Conservation (phyloP, 2,113 vertebrate genomes). For the Alethe diademata region DNA sequence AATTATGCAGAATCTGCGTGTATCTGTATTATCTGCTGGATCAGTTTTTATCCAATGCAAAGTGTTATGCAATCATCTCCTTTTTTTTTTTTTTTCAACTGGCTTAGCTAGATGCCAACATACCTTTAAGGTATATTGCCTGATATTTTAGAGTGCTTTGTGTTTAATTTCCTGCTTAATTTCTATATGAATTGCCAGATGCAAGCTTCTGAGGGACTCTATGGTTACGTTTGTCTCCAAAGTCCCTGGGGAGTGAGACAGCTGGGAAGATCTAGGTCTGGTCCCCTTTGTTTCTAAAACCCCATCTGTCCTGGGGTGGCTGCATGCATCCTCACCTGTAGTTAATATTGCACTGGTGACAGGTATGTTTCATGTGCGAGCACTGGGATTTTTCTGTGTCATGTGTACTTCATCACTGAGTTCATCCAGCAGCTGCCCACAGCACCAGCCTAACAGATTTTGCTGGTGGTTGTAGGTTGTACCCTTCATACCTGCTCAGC, state of each 20-base stretch:
- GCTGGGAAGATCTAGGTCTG: background rate
- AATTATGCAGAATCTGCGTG: background rate
- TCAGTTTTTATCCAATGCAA: background rate
- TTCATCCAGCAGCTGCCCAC: background rate
- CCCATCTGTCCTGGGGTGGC: background rate
- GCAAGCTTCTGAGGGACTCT: background rate
- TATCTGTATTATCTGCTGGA: background rate
- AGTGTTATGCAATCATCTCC: background rate
- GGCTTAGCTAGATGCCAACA: background rate
- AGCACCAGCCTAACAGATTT: background rate
- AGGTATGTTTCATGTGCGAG: fast-evolving
- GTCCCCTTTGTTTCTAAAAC: background rate
- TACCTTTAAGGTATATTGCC: background rate
- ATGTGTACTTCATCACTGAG: background rate
- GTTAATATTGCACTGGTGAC: background rate
- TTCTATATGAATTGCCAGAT: background rate
- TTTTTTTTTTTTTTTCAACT: background rate
- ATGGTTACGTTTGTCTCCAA: background rate
- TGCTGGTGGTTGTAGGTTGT: background rate
- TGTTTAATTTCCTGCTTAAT: background rate
- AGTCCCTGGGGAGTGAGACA: background rate
- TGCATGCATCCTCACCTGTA: background rate
- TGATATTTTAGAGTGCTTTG: background rate
- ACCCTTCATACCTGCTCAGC: fast-evolving
- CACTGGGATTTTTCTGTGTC: background rate